Percentiles rank a stretch among this genome's conserved stretches.
These are phyloP conservation scores for Heterodera schachtii DNA, from an alignment of 1,140 invertebrate species.

Conservation along the genomic window DNA sequence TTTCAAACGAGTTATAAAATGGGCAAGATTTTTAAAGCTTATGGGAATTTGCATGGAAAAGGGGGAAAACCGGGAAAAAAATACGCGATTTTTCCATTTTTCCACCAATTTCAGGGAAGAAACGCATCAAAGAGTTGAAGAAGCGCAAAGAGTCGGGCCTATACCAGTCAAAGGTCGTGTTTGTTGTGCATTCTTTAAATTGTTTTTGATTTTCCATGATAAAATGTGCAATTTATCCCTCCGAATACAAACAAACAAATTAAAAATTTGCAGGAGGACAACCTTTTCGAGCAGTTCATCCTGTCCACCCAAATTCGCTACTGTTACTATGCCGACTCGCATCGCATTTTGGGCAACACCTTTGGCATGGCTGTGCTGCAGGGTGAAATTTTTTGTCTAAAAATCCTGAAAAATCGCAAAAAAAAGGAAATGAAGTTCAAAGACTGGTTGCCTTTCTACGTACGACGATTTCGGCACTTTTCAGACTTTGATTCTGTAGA, in stretches of 20 bases:
- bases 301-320: slow-evolving; percentile 94
- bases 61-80: too few relatives aligned
- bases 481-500: slow-evolving; percentile 99
- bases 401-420: too few relatives aligned
- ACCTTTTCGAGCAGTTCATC: slow-evolving; percentile 94
- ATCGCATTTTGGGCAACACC: slow-evolving; percentile 95
- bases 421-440: too few relatives aligned
- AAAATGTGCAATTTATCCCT: too few relatives aligned
- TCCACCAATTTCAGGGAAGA: slow-evolving; percentile 74
- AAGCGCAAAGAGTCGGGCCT: slow-evolving; percentile 85
- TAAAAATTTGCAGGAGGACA: slow-evolving; percentile 78
- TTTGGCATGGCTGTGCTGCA: slow-evolving; percentile 95
- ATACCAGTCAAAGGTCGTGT: slow-evolving; percentile 74
- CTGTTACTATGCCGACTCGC: slow-evolving; percentile 94
- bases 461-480: slow-evolving; percentile 53
- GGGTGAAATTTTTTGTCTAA: slow-evolving; percentile 69
- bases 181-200: slow-evolving; percentile 10
- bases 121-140: slow-evolving; percentile 82
- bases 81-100: neutral
- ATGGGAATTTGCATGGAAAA: too few relatives aligned
- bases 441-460: too few relatives aligned
- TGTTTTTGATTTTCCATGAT: neutral
- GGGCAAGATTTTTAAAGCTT: too few relatives aligned
- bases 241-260: too few relatives aligned
- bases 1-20: too few relatives aligned